Percentiles rank a stretch among this genome's conserved stretches.
Evolutionary conservation across 2,888 invertebrate genomes (phyloP).

Genomic region (Pocota personata): DNA sequence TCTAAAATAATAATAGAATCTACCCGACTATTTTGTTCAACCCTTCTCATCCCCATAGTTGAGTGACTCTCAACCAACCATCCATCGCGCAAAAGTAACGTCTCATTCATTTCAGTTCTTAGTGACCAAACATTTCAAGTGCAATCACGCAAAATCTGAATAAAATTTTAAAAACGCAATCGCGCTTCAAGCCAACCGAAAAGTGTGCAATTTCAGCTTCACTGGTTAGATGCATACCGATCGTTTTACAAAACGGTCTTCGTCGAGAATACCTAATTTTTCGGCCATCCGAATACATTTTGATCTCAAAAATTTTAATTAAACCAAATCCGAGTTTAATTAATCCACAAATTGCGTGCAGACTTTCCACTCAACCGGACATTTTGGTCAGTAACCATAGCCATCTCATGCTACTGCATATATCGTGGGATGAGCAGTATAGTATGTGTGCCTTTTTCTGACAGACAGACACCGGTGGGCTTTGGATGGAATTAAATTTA

Average conservation of each 20-base stretch:
- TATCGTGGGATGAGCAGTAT: neutral
- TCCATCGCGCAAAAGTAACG: neutral
- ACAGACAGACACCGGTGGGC: neutral
- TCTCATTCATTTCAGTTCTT: neutral
- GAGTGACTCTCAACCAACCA: neutral
- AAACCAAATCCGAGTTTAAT: constrained; percentile 61
- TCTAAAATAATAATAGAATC: too few relatives aligned
- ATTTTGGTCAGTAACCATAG: constrained; percentile 53
- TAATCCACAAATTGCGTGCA: constrained; percentile 70
- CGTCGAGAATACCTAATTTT: constrained; percentile 52
- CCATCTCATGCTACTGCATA: neutral
- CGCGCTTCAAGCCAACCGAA: constrained; percentile 54
- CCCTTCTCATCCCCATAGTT: constrained; percentile 1
- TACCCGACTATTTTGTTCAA: too few relatives aligned
- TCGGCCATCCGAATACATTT: constrained; percentile 52
- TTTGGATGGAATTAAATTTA: neutral
- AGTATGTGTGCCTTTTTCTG: neutral
- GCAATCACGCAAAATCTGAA: constrained; percentile 57
- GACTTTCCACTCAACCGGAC: constrained; percentile 55
- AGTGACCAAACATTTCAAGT: constrained; percentile 7
- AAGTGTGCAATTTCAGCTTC: constrained; percentile 54
- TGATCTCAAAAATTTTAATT: constrained; percentile 52
- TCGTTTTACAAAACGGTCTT: constrained; percentile 48
- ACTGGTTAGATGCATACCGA: constrained; percentile 50
- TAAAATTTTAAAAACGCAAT: constrained; percentile 38